Percentiles rank a stretch among this genome's conserved stretches.
Conservation (phyloP, 2,888 invertebrate species). For the Ophion costatus region DNA sequence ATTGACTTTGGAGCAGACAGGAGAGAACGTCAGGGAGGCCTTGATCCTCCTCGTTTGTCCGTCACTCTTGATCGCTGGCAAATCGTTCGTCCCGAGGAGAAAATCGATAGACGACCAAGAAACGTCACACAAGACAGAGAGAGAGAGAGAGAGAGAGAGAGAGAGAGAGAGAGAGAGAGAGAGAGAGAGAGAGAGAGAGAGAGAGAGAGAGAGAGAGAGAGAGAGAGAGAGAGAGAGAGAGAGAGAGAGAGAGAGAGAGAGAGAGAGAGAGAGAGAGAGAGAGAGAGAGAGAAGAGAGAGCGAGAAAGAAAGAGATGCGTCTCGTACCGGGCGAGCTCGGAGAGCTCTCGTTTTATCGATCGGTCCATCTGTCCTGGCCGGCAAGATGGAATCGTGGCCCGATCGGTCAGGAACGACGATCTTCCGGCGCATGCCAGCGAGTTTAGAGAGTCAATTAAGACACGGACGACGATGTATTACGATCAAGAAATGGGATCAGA, state of each 20-base stretch:
- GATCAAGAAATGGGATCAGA: constrained; percentile 30
- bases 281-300: neutral
- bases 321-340: constrained; percentile 26
- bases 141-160: constrained; percentile 9
- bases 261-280: constrained; percentile 19
- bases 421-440: constrained; percentile 56
- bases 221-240: constrained; percentile 7
- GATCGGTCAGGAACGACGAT: constrained; percentile 57
- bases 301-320: constrained; percentile 2
- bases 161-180: neutral
- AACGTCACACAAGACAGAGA: constrained; percentile 16
- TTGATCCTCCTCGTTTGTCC: constrained; percentile 58
- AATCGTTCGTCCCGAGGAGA: constrained; percentile 61
- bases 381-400: constrained; percentile 62
- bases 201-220: neutral
- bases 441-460: constrained; percentile 65
- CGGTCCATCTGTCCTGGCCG: constrained; percentile 63
- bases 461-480: constrained; percentile 49
- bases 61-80: constrained; percentile 61
- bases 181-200: constrained; percentile 18
- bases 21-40: constrained; percentile 21
- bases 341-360: constrained; percentile 59
- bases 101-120: constrained; percentile 50
- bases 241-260: constrained; percentile 1
- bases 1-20: constrained; percentile 24